Evolutionary conservation across 2,797 vertebrate species (phyloP).

Genomic region (Rhyacichthys aspro): DNA sequence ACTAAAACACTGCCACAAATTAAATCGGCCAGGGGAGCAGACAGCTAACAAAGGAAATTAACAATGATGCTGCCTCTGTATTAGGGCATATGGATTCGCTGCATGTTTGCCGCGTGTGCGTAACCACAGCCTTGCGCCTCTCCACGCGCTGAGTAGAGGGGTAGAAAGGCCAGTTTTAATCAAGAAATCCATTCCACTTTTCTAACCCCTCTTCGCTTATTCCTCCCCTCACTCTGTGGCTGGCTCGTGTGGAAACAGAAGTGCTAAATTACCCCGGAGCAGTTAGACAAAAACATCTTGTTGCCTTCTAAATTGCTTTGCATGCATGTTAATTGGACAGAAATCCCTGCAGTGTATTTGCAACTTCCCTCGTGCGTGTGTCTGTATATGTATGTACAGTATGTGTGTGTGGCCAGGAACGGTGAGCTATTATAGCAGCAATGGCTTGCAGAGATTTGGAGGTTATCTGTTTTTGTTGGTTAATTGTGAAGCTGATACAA

Average conservation of each 20-base stretch:
- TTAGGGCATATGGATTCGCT: slow-evolving; percentile 83
- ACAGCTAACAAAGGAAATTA: slow-evolving; percentile 85
- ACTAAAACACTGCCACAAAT: slow-evolving; percentile 84
- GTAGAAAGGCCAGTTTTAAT: slow-evolving; percentile 81
- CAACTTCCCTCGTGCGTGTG: slow-evolving; percentile 41
- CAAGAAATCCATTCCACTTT: slow-evolving; percentile 86
- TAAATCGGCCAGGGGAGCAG: slow-evolving; percentile 81
- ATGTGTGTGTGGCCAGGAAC: slow-evolving; percentile 40
- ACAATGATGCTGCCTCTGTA: slow-evolving; percentile 82
- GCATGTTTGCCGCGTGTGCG: slow-evolving; percentile 77
- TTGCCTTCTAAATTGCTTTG: slow-evolving; percentile 86
- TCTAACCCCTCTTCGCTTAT: slow-evolving; percentile 69
- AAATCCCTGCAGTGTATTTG: slow-evolving; percentile 83
- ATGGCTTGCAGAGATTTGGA: slow-evolving; percentile 77
- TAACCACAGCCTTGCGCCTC: slow-evolving; percentile 62
- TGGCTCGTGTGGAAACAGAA: slow-evolving; percentile 76
- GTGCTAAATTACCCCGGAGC: slow-evolving; percentile 83
- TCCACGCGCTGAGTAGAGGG: slow-evolving; percentile 59
- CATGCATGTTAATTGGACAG: slow-evolving; percentile 87
- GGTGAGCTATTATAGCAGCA: slow-evolving; percentile 74
- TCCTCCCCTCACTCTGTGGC: slow-evolving; percentile 65
- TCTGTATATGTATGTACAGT: slow-evolving; percentile 29
- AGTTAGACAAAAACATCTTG: slow-evolving; percentile 86
- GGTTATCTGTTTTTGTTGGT: slow-evolving; percentile 87
- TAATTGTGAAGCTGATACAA: slow-evolving; percentile 86